phyloP scores from a whole-genome alignment of 2,888 invertebrate species.

The Nymphalis urticae region DNA sequence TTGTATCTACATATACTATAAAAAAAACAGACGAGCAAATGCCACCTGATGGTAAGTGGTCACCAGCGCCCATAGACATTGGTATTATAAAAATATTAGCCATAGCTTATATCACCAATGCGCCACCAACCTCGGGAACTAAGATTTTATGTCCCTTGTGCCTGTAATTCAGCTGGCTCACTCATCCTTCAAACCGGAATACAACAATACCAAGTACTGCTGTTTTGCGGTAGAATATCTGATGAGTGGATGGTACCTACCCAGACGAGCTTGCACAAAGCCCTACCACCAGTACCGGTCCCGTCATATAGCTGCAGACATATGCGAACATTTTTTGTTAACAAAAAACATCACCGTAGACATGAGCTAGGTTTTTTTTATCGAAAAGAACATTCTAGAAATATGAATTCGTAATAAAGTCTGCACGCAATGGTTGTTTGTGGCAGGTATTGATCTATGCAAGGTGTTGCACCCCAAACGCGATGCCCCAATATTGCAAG shows the following conservation, averaged over 20 bases:
- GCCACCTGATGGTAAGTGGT: no score
- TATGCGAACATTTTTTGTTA: background rate
- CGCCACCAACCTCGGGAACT: no score
- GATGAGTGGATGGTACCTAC: no score
- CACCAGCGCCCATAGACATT: no score
- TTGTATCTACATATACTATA: background rate
- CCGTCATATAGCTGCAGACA: background rate
- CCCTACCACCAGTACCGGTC: background rate
- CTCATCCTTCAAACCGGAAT: no score
- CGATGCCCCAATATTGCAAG: slow-evolving; percentile 28
- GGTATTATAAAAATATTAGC: no score
- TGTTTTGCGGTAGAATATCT: no score
- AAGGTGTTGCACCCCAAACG: slow-evolving; percentile 23
- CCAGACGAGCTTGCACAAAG: no score
- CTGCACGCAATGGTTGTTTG: slow-evolving; percentile 6
- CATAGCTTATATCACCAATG: no score
- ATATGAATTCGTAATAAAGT: slow-evolving; percentile 16
- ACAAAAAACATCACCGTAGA: background rate
- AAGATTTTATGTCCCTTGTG: no score
- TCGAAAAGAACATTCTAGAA: background rate
- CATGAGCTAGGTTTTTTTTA: background rate
- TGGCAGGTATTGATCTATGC: slow-evolving; percentile 28
- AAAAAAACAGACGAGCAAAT: background rate
- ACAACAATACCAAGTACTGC: no score
- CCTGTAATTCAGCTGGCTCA: no score